Conservation (phyloP, 2,888 invertebrate genomes). For the Teleiodes luculella region DNA sequence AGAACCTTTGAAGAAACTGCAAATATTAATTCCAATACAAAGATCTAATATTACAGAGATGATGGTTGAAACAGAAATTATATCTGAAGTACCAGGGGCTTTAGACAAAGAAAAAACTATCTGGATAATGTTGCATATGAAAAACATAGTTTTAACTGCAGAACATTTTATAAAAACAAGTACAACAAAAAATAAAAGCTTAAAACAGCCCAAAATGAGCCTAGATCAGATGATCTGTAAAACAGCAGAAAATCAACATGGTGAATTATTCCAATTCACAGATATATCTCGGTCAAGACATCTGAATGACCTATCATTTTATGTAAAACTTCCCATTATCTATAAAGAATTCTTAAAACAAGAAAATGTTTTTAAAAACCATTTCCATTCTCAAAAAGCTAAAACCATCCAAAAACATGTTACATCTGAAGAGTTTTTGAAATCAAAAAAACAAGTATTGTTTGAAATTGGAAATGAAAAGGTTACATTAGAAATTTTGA, state of each 20-base stretch:
- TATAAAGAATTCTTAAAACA: conserved; percentile 40
- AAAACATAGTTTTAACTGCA: conserved; percentile 38
- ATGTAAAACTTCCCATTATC: conserved; percentile 46
- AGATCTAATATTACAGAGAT: conserved; percentile 30
- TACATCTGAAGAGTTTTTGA: conserved; percentile 46
- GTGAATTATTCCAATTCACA: conserved; percentile 41
- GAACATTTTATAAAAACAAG: conserved; percentile 53
- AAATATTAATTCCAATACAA: conserved; percentile 45
- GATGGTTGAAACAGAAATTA: conserved; percentile 44
- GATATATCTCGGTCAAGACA: conserved; percentile 22
- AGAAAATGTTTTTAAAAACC: conserved; percentile 26
- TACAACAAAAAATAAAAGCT: conserved; percentile 24
- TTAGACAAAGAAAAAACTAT: conserved; percentile 42
- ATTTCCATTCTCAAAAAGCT: conserved; percentile 35
- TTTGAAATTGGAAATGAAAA: conserved; percentile 42
- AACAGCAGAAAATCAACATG: conserved; percentile 32
- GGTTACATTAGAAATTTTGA: conserved; percentile 40
- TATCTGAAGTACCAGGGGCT: conserved; percentile 49
- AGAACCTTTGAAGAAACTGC: conserved; percentile 40
- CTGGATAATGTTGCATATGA: conserved; percentile 50
- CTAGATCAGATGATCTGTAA: conserved; percentile 40
- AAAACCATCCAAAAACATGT: conserved; percentile 37
- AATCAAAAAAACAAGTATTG: conserved; percentile 34
- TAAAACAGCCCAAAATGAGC: conserved; percentile 34
- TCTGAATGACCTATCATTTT: conserved; percentile 31